Conservation (phyloP, 2,113 vertebrate genomes). For the Naja naja region DNA sequence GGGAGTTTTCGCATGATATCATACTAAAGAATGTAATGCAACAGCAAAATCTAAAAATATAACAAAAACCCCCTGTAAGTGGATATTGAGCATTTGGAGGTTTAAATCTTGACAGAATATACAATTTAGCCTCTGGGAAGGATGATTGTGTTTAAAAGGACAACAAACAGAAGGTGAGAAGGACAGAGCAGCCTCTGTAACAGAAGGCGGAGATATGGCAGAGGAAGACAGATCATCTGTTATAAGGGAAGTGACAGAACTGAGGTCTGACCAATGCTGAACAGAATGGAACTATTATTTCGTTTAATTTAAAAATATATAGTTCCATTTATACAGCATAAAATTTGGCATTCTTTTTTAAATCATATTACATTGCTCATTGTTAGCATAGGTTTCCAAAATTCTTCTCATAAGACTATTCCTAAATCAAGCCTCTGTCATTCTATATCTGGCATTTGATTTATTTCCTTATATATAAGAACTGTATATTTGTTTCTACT, state of each 20-base stretch:
- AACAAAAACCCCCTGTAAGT: background rate
- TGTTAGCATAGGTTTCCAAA: background rate
- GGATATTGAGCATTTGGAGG: background rate
- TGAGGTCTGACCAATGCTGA: background rate
- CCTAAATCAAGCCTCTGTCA: background rate
- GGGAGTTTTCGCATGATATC: background rate
- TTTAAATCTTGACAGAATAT: slow-evolving; percentile 8
- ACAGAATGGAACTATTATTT: background rate
- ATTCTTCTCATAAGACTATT: background rate
- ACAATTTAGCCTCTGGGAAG: background rate
- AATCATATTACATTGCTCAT: background rate
- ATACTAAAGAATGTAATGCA: background rate
- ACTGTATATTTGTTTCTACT: background rate
- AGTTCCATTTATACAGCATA: background rate
- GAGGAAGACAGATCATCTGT: background rate
- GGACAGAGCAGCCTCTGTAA: background rate
- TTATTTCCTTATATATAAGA: background rate
- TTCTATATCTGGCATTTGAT: background rate
- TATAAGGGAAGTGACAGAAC: background rate
- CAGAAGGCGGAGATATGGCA: background rate
- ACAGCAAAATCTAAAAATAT: background rate
- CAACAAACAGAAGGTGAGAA: background rate
- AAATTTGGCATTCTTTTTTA: background rate
- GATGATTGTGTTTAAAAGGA: background rate
- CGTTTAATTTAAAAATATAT: background rate